phyloP scores from a whole-genome alignment of 2,113 vertebrate species.

The Meriones unguiculatus region DNA sequence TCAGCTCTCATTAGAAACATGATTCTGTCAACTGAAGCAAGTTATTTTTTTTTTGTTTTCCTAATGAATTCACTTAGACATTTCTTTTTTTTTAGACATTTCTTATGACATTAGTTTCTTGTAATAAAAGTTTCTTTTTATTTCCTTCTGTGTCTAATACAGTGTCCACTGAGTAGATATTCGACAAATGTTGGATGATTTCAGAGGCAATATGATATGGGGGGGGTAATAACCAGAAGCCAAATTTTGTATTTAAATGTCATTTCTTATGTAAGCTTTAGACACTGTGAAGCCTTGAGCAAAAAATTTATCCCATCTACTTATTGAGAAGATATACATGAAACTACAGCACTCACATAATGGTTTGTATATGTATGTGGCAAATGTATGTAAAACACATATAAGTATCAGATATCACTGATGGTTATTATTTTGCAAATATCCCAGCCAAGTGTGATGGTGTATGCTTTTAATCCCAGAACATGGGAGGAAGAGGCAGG shows the following conservation, averaged over 20 bases:
- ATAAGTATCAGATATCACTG: background rate
- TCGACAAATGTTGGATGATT: background rate
- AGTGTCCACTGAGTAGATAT: background rate
- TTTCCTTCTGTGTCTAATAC: background rate
- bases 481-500: background rate
- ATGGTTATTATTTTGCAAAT: background rate
- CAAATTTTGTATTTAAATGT: background rate
- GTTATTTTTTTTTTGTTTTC: background rate
- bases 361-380: background rate
- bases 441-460: background rate
- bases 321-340: background rate
- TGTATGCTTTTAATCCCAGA: background rate
- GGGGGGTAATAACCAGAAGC: background rate
- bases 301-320: background rate
- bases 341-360: background rate
- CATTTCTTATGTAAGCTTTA: background rate
- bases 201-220: background rate
- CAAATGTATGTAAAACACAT: background rate
- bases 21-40: background rate
- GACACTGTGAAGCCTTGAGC: background rate
- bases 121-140: background rate
- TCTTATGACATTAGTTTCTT: background rate
- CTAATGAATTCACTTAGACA: background rate
- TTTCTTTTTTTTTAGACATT: background rate
- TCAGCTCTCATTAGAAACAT: slow-evolving; percentile 42